A percentile compares a stretch with the other conserved stretches of the same genome.
Conservation (phyloP, 2,113 vertebrate species). For the Rhineura floridana region DNA sequence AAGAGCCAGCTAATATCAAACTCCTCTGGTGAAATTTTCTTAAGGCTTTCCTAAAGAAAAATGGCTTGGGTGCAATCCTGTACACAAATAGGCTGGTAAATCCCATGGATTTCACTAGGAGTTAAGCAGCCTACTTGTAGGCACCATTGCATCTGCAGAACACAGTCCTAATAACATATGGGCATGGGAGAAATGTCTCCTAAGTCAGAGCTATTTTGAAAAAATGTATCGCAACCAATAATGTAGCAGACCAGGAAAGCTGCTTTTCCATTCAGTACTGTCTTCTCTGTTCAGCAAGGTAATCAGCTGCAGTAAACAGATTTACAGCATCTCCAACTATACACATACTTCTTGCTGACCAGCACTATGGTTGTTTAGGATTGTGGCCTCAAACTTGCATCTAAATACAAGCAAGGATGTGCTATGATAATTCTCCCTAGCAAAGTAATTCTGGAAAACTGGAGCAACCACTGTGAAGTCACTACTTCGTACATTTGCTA, state of each 20-base stretch:
- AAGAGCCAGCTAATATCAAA: neutral
- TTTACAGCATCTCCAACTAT: neutral
- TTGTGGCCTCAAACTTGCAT: neutral
- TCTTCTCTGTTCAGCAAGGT: too few relatives aligned
- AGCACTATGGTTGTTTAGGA: too few relatives aligned
- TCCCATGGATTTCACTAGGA: neutral
- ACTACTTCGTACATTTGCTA: neutral
- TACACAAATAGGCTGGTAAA: neutral
- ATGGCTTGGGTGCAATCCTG: neutral
- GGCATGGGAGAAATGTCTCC: neutral
- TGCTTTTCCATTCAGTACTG: neutral
- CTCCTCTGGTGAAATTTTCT: neutral
- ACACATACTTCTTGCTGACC: neutral
- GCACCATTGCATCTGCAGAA: neutral
- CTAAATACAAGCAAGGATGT: neutral
- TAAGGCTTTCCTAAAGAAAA: neutral
- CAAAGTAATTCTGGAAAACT: neutral
- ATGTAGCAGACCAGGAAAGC: neutral
- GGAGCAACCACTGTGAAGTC: neutral
- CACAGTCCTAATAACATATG: neutral
- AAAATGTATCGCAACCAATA: neutral
- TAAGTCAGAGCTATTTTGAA: neutral
- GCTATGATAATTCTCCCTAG: neutral
- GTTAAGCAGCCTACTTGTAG: neutral
- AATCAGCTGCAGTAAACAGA: neutral